Percentiles rank a stretch among this genome's conserved stretches.
phyloP scores from a whole-genome alignment of 1,140 invertebrate species.

The Gryllus bimaculatus region DNA sequence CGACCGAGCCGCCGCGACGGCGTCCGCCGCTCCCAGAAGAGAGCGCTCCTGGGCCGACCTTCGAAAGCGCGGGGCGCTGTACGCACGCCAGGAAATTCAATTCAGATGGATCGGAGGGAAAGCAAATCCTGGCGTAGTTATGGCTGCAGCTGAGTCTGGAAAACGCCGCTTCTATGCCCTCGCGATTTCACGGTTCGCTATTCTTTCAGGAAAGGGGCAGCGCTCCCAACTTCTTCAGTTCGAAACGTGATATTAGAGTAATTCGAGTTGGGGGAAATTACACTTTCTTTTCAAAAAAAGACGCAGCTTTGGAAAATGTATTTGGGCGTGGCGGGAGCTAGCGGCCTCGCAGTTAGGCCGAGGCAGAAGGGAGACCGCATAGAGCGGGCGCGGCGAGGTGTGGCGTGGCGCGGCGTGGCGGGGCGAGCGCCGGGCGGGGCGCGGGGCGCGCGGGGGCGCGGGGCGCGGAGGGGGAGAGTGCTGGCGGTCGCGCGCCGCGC shows the following conservation, averaged over 20 bases:
- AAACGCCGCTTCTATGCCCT: not conserved
- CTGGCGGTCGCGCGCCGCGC: no score
- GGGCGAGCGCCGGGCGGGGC: no score
- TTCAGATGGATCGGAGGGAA: not conserved
- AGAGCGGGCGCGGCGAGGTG: not conserved
- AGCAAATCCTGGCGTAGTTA: not conserved
- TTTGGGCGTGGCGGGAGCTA: not conserved
- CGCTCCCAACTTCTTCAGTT: not conserved
- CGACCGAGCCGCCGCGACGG: no score
- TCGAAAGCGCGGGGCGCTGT: not conserved
- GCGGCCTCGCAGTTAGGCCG: not conserved
- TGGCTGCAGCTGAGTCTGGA: not conserved
- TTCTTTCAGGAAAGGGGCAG: not conserved
- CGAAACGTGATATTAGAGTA: not conserved
- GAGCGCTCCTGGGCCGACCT: not conserved
- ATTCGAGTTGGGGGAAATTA: not conserved
- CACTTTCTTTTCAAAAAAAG: not conserved
- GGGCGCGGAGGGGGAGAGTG: not conserved
- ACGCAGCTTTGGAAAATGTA: not conserved
- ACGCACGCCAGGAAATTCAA: not conserved
- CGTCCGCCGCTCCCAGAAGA: not conserved
- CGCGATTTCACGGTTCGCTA: not conserved
- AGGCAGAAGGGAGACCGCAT: not conserved
- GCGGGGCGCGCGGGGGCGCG: no score
- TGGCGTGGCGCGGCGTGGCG: not conserved